Percentiles rank a stretch among this genome's conserved stretches.
Conservation (phyloP, 2,797 vertebrate genomes). For the Monodelphis domestica region DNA sequence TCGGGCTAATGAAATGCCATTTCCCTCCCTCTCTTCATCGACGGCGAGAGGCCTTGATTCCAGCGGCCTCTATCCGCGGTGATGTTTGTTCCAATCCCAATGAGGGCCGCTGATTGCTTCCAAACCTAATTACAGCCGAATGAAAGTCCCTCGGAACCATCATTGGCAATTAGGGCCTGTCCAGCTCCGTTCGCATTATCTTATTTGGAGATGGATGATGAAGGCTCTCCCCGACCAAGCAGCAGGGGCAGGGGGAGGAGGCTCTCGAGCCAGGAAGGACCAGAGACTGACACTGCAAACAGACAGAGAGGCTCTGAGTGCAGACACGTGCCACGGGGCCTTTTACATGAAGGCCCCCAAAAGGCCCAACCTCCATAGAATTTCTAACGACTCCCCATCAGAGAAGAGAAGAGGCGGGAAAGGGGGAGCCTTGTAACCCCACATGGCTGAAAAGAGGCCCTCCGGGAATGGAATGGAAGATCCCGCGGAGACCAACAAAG, state of each 20-base stretch:
- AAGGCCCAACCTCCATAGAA: neutral
- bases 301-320: slow-evolving; percentile 58
- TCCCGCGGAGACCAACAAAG: neutral
- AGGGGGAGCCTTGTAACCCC: neutral
- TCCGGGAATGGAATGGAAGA: neutral
- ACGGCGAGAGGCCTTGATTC: slow-evolving; percentile 6
- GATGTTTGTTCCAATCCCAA: slow-evolving; percentile 72
- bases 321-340: slow-evolving; percentile 24
- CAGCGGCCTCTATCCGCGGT: slow-evolving; percentile 71
- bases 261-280: slow-evolving; percentile 75
- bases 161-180: slow-evolving; percentile 79
- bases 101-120: slow-evolving; percentile 81
- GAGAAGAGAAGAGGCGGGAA: neutral
- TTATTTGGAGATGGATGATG: slow-evolving; percentile 80
- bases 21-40: slow-evolving; percentile 62
- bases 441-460: neutral
- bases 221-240: slow-evolving; percentile 76
- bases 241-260: slow-evolving; percentile 74
- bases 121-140: slow-evolving; percentile 81
- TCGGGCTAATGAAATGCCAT: slow-evolving; percentile 77
- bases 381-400: fast-evolving
- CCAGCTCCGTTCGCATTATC: slow-evolving; percentile 70
- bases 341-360: neutral
- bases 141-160: slow-evolving; percentile 80
- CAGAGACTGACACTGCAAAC: slow-evolving; percentile 57